Evolutionary conservation across 2,797 vertebrate species (phyloP).

Genomic region (Neoniphon sammara): DNA sequence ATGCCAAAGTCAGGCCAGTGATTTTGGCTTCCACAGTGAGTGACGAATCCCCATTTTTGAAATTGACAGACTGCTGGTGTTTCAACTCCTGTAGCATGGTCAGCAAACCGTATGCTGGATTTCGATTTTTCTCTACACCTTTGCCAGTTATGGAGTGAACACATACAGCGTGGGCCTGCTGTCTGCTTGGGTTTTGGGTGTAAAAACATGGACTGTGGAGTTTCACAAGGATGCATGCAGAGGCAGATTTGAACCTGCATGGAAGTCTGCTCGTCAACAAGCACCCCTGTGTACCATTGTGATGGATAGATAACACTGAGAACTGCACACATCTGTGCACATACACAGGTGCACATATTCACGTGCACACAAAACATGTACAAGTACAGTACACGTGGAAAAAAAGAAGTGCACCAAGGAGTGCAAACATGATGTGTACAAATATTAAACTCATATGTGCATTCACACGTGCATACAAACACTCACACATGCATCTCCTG

Average conservation of each 20-base stretch:
- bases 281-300: neutral
- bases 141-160: neutral
- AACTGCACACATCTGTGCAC: neutral
- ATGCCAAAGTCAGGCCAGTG: neutral
- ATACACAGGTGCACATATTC: neutral
- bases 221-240: slow-evolving; percentile 1
- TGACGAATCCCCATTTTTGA: neutral
- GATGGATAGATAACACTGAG: neutral
- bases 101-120: neutral
- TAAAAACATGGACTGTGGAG: neutral
- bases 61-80: neutral
- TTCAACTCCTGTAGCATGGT: neutral
- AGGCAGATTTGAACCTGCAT: slow-evolving; percentile 7
- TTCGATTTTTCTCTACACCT: slow-evolving; percentile 3
- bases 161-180: slow-evolving; percentile 13
- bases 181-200: neutral
- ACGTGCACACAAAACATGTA: neutral
- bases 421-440: neutral
- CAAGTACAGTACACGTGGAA: too few species aligned
- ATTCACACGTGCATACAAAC: slow-evolving; percentile 3
- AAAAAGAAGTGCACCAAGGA: too few species aligned
- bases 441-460: neutral
- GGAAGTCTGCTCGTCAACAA: slow-evolving; percentile 2
- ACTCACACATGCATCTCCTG: neutral
- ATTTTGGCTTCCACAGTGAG: neutral